Evolutionary conservation across 2,888 invertebrate species (phyloP), one percentile per base, ranked within the genome.

Genomic region (Agrenia bidenticulata): DNA sequence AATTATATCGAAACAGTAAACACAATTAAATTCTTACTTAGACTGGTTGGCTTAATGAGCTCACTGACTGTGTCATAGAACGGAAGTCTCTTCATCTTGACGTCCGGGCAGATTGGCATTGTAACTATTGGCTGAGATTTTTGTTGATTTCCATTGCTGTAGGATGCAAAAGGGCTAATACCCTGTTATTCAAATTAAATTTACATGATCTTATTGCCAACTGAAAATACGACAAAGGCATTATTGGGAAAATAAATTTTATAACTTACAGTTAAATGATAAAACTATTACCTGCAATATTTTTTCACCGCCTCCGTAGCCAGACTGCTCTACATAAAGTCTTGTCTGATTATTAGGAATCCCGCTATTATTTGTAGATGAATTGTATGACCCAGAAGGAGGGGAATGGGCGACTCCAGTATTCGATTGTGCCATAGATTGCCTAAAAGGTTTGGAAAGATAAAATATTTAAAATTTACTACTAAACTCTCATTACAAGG

Each of bases 31-130:
- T n/a, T 61, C 80, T 78, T 78, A 83, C 83, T 79, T 78, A 96
- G 84, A 64, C 91, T 91, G 23, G 93, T 92, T 0, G 96, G 94
- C 81, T 93, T 93, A 77, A 96, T 83, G 51, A 97, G 83, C 78
- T 94, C 93, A 1, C 87, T 89, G 64, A 92, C 80, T 69, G 92
- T 85, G 80, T 96, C 95, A 80, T 91, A 97, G 81, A 97, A 97
- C 1, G 97, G 95, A 59, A 97, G 82, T 77, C 88, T 88, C 79
- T 92, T 94, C 76, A 96, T 87, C 78, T 88, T 87, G n/a, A 97
- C 94, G 80, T 96, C 94, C 0, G 95, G 94, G 80, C 94, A 92
- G 60, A 94, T 88, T 5, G 94, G 94, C 80, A 88, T 88, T 21
- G 63, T 55, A 15, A 63, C 39, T 13, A 50, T 5, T 17, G 60